phyloP scores from a whole-genome alignment of 2,113 vertebrate species.

The Theristicus caerulescens region DNA sequence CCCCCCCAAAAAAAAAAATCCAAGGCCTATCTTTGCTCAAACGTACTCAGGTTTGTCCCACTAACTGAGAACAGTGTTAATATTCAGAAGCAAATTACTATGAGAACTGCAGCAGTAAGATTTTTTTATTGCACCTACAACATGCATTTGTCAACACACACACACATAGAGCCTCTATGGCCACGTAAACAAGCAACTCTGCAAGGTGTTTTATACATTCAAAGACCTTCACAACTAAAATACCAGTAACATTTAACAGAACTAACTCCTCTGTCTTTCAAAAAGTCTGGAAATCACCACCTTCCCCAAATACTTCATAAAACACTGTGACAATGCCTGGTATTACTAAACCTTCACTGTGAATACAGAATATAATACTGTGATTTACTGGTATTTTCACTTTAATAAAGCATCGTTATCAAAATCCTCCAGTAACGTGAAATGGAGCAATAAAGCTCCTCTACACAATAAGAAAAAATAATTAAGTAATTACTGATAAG shows the following conservation, averaged over 20 bases:
- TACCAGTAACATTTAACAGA: background rate
- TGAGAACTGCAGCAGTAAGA: background rate
- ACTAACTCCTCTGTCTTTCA: background rate
- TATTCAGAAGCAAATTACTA: fast-evolving
- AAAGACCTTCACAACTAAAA: background rate
- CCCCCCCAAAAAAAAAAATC: background rate
- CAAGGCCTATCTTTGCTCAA: background rate
- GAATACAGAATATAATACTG: background rate
- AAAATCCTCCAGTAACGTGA: background rate
- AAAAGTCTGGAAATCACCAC: background rate
- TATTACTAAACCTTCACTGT: background rate
- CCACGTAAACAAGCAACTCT: background rate
- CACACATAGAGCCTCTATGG: background rate
- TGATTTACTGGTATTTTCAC: background rate
- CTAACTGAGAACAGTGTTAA: background rate
- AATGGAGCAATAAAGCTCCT: background rate
- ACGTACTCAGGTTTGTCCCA: background rate
- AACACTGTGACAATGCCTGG: background rate
- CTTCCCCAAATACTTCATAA: background rate
- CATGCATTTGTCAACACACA: background rate
- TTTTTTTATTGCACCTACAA: background rate
- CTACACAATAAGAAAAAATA: background rate
- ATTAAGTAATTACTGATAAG: background rate
- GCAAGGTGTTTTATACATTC: background rate
- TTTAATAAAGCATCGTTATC: background rate